phyloP scores from a whole-genome alignment of 2,888 invertebrate species.

The Drosophila phalerata region DNA sequence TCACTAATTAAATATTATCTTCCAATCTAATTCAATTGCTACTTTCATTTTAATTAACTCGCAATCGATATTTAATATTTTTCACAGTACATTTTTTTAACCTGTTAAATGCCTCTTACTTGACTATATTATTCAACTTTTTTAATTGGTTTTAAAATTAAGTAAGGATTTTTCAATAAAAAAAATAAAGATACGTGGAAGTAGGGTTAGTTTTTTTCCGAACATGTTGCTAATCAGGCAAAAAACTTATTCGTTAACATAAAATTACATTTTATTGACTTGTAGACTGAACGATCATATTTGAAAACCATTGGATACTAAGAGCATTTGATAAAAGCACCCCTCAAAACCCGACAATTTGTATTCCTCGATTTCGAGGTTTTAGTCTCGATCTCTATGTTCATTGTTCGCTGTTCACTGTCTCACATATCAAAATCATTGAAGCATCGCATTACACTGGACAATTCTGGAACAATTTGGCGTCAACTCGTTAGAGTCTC shows the following conservation, averaged over 20 bases:
- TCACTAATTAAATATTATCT: too few species aligned
- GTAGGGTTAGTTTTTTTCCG: background rate
- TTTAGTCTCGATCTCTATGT: conserved; percentile 47
- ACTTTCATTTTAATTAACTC: too few species aligned
- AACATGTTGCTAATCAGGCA: background rate
- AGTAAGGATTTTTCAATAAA: too few species aligned
- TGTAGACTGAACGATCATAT: background rate
- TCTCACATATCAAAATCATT: conserved; percentile 66
- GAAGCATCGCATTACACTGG: conserved; percentile 65
- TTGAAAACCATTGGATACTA: background rate
- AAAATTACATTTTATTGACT: background rate
- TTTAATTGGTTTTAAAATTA: too few species aligned
- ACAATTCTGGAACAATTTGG: conserved; percentile 53
- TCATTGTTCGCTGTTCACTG: conserved; percentile 12
- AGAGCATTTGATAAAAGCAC: conserved; percentile 8
- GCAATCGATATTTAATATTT: too few species aligned
- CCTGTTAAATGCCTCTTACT: too few species aligned
- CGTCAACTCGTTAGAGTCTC: conserved; percentile 55
- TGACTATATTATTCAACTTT: too few species aligned
- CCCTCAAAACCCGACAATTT: conserved; percentile 35
- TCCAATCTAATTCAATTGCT: too few species aligned
- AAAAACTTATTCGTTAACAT: background rate
- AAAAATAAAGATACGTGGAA: too few species aligned
- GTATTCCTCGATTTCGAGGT: conserved; percentile 34
- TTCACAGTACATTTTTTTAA: too few species aligned